Evolutionary conservation across 1,140 invertebrate species (phyloP), one percentile per base, ranked within the genome.

Genomic region (Berghia stephanieae): DNA sequence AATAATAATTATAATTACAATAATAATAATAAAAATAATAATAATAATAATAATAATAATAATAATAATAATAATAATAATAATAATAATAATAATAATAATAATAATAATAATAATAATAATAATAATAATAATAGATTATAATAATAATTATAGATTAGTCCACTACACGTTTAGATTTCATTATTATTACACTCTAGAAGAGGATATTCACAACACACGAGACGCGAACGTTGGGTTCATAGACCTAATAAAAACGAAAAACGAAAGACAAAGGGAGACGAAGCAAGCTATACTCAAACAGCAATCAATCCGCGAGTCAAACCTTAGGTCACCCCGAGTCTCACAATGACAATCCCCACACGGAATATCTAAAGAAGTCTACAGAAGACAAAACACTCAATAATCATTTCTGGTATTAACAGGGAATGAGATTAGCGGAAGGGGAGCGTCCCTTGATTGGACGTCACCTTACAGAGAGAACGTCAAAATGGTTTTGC

Each of bases 21-120:
- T 34, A 63, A 4, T 8, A 63, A 4, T 69, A 67, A 43, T 77
- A 77, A 66, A 43, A 70, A 66, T 77, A 46, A 44, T 77, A 44
- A 42, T 77, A 49, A 44, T 77, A 70, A 42, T 70, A 77, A 42
- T 77, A 70, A 66, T 77, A 70, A 66, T 77, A 77, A 66, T 77
- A 70, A 66, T 77, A 70, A 24, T 70, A 77, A 66, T 77, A 77
- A 42, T 70, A 70, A 42, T 77, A 70, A 66, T 77, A 77, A 42
- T 77, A 77, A 42, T 77, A 70, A 43, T 77, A 70, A 66, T 77
- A 69, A 42, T 77, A 77, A 42, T 77, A 77, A 27, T 77, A 44
- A 43, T 77, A 70, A 27, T 70, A 71, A 43, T 77, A 70, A 66
- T 71, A 71, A 66, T 34, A 63, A 36, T 34, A 63, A 4, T 27